Percentiles rank a stretch among this genome's conserved stretches.
phyloP scores from a whole-genome alignment of 2,888 invertebrate genomes.

The Rhimphoctona megacephalus region DNA sequence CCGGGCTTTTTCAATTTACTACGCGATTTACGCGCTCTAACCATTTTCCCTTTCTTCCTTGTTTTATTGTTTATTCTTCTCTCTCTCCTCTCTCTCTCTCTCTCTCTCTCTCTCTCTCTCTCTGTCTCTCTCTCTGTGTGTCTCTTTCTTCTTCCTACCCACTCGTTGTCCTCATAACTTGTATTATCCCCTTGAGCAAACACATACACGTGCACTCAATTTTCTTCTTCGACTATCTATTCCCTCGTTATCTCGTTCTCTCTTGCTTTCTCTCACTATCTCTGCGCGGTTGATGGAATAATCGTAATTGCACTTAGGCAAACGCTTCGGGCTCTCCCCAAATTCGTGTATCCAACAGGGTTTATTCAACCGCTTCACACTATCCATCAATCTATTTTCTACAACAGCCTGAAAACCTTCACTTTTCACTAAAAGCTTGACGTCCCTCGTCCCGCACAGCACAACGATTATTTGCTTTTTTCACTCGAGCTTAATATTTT shows the following conservation, averaged over 20 bases:
- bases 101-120: conserved; percentile 18
- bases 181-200: background rate
- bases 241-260: conserved; percentile 61
- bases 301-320: conserved; percentile 69
- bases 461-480: conserved; percentile 32
- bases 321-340: conserved; percentile 54
- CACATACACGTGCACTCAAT: conserved; percentile 12
- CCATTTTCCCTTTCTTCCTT: conserved; percentile 27
- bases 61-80: conserved; percentile 33
- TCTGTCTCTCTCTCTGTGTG: conserved; percentile 15
- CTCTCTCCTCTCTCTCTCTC: conserved; percentile 21
- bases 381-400: conserved; percentile 67
- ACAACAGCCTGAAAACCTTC: conserved; percentile 63
- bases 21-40: conserved; percentile 40
- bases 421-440: conserved; percentile 64
- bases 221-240: conserved; percentile 56
- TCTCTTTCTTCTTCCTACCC: background rate
- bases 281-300: conserved; percentile 67
- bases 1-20: conserved; percentile 54
- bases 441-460: conserved; percentile 39
- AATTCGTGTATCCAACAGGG: conserved; percentile 40
- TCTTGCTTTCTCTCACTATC: background rate
- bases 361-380: conserved; percentile 61
- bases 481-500: conserved; percentile 31
- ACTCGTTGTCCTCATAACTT: background rate